Evolutionary conservation across 2,797 vertebrate species (phyloP).

Genomic region (Leptatherina wallacei): DNA sequence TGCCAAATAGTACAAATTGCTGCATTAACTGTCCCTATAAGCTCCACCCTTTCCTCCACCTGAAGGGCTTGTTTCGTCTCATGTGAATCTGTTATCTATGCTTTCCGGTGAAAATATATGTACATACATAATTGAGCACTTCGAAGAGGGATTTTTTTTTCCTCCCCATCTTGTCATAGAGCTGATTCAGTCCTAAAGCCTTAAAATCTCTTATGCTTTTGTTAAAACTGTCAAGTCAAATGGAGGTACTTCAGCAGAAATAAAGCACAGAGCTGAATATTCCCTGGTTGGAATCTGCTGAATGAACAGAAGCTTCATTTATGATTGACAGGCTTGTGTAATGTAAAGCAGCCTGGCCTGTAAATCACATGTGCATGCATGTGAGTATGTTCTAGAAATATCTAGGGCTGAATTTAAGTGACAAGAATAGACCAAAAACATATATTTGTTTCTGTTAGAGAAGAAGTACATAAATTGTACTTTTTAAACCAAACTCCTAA

Average conservation of each 20-base stretch:
- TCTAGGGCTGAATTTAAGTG: neutral
- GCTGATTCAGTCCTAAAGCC: constrained; percentile 41
- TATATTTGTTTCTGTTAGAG: neutral
- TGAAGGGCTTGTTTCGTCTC: constrained; percentile 2
- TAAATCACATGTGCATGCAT: neutral
- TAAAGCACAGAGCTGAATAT: constrained; percentile 20
- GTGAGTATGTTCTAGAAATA: neutral
- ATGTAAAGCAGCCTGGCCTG: neutral
- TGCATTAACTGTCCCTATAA: constrained; percentile 21
- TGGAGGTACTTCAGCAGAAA: constrained; percentile 20
- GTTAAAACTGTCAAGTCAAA: constrained; percentile 52
- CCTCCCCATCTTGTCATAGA: constrained; percentile 33
- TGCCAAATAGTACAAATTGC: constrained; percentile 39
- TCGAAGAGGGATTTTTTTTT: constrained; percentile 46
- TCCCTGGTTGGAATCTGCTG: constrained; percentile 20
- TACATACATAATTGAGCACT: constrained; percentile 50
- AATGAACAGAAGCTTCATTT: constrained; percentile 13
- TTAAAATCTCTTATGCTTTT: constrained; percentile 45
- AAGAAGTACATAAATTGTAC: no score
- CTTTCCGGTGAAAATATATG: constrained; percentile 31
- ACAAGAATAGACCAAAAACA: neutral
- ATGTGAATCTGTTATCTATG: constrained; percentile 43
- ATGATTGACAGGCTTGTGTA: neutral
- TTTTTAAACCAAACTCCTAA: no score
- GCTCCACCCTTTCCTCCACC: constrained; percentile 4